phyloP scores from a whole-genome alignment of 2,888 invertebrate species.

The Salticus scenicus region DNA sequence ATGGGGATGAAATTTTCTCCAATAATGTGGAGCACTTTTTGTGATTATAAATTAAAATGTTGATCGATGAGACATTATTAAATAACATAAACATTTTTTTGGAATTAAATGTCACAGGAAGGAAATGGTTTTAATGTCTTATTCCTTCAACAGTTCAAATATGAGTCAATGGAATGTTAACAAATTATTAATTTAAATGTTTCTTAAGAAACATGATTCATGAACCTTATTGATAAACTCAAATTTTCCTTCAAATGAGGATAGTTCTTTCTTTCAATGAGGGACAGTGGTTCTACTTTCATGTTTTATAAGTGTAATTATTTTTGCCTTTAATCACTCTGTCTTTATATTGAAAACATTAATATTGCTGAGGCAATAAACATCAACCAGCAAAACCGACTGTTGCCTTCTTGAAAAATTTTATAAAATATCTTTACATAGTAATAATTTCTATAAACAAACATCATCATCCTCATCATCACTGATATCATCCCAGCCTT shows the following conservation, averaged over 20 bases:
- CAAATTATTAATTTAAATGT: neutral
- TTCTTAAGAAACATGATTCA: neutral
- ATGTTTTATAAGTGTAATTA: too few relatives aligned
- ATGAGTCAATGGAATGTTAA: neutral
- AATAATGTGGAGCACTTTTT: neutral
- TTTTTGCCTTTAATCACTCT: too few relatives aligned
- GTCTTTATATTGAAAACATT: too few relatives aligned
- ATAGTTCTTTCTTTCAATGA: too few relatives aligned
- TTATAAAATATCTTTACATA: neutral
- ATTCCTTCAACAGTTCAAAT: neutral
- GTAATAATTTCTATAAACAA: neutral
- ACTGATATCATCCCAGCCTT: constrained; percentile 71
- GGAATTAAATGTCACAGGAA: neutral
- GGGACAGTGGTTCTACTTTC: too few relatives aligned
- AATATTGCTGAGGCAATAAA: neutral
- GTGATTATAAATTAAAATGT: neutral
- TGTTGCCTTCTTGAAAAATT: neutral
- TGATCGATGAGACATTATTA: too few relatives aligned
- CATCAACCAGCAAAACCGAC: neutral
- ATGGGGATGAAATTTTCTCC: neutral
- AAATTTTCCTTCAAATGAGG: too few relatives aligned
- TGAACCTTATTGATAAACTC: neutral
- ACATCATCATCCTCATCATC: constrained; percentile 48
- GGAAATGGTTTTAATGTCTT: neutral
- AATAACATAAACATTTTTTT: too few relatives aligned